Conservation (phyloP, 1,140 invertebrate species). For the Drosophila erecta region DNA sequence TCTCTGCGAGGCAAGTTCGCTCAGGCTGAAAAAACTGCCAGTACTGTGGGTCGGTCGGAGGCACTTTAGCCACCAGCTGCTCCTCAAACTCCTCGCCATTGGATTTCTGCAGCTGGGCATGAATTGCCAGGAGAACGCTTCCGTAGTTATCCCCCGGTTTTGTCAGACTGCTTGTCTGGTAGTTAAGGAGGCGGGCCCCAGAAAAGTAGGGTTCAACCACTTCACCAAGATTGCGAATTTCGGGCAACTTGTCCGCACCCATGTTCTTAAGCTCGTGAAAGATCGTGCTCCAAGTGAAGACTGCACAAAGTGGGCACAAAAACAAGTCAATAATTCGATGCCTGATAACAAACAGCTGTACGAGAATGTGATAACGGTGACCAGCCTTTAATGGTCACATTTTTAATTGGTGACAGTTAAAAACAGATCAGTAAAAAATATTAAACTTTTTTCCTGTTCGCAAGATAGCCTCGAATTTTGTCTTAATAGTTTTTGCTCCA, state of each 20-base stretch:
- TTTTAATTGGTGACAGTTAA: not conserved
- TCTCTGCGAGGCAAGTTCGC: conserved; percentile 86
- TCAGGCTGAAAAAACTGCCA: conserved; percentile 86
- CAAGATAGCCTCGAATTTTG: conserved; percentile 64
- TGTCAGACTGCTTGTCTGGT: conserved; percentile 78
- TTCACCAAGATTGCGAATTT: conserved; percentile 42
- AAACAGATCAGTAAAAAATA: conserved; percentile 53
- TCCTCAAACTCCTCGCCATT: conserved; percentile 7
- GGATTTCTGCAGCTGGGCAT: conserved; percentile 24
- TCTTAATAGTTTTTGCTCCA: conserved; percentile 48
- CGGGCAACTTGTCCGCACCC: conserved; percentile 45
- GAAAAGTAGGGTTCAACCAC: conserved; percentile 56
- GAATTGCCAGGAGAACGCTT: conserved; percentile 85
- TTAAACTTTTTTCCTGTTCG: conserved; percentile 63
- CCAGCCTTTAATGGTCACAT: not conserved
- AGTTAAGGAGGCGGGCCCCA: conserved; percentile 36
- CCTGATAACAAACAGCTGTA: conserved; percentile 34
- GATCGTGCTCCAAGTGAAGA: not conserved
- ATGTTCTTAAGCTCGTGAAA: conserved; percentile 21
- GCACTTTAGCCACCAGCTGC: conserved; percentile 86
- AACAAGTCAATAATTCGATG: conserved; percentile 17
- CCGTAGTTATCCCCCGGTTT: conserved; percentile 87
- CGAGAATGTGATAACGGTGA: not conserved
- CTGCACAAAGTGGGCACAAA: not conserved
- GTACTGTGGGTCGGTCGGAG: conserved; percentile 86